Percentiles rank a stretch among this genome's conserved stretches.
phyloP scores from a whole-genome alignment of 2,797 vertebrate species.

The Eupleurogrammus muticus region DNA sequence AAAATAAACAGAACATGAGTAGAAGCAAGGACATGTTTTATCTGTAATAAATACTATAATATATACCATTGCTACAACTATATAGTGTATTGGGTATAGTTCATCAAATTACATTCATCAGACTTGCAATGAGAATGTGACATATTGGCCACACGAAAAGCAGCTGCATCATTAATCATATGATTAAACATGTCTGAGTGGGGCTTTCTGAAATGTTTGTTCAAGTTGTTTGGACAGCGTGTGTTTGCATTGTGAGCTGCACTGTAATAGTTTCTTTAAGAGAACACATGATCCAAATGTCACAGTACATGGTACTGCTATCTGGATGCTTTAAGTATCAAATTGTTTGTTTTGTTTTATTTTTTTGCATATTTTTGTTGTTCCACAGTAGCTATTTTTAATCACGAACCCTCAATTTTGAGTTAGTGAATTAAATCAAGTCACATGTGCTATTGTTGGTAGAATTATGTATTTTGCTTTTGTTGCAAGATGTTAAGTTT shows the following conservation, averaged over 20 bases:
- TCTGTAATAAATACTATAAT: too few relatives aligned
- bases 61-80: not conserved
- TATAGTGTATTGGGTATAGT: not conserved
- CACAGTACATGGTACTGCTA: too few relatives aligned
- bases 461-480: not conserved
- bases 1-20: too few relatives aligned
- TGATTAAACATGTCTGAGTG: not conserved
- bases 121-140: not conserved
- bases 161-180: not conserved
- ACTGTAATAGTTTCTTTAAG: not conserved
- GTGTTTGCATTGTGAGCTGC: not conserved
- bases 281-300: not conserved
- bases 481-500: not conserved
- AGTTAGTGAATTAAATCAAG: not conserved
- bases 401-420: too few relatives aligned
- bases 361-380: too few relatives aligned
- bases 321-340: too few relatives aligned
- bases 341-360: too few relatives aligned
- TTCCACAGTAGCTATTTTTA: too few relatives aligned
- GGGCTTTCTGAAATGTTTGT: too few relatives aligned
- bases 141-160: not conserved
- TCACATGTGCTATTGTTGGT: not conserved
- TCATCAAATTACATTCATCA: not conserved
- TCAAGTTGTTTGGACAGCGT: not conserved
- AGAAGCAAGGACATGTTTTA: too few relatives aligned